Conservation (phyloP, 2,113 vertebrate species). For the Callithrix jacchus region DNA sequence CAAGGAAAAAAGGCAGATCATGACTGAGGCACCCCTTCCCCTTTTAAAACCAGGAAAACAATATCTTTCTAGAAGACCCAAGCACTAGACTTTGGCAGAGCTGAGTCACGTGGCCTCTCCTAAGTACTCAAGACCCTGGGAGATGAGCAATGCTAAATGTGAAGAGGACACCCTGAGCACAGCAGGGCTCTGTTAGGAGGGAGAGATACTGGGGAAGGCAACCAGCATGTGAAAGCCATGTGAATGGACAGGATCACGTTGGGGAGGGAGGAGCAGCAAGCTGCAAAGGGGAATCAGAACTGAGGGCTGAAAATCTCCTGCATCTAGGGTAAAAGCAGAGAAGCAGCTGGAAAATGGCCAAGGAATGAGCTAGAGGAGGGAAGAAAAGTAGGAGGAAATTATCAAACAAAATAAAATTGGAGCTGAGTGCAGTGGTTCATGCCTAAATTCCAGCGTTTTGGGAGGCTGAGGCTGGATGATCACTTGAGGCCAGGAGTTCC, state of each 20-base stretch:
- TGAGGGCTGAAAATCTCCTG: neutral
- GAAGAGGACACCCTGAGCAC: neutral
- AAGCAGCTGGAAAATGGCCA: neutral
- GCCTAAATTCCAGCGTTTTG: no score
- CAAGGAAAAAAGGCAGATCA: neutral
- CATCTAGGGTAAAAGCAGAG: neutral
- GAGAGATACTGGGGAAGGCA: neutral
- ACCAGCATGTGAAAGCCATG: neutral
- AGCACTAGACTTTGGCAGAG: neutral
- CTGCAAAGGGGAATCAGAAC: neutral
- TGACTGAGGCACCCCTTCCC: neutral
- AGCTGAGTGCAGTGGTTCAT: no score
- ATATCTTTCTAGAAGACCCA: neutral
- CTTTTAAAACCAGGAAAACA: neutral
- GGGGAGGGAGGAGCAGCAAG: neutral
- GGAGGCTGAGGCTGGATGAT: no score
- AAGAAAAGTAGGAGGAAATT: neutral
- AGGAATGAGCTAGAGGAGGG: neutral
- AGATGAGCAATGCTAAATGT: neutral
- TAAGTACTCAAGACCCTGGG: neutral
- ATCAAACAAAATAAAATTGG: neutral
- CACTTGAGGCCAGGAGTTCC: no score
- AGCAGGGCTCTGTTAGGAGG: neutral
- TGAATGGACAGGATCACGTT: neutral
- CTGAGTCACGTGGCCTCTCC: neutral